phyloP scores from a whole-genome alignment of 2,113 vertebrate species.

The Rana temporaria region DNA sequence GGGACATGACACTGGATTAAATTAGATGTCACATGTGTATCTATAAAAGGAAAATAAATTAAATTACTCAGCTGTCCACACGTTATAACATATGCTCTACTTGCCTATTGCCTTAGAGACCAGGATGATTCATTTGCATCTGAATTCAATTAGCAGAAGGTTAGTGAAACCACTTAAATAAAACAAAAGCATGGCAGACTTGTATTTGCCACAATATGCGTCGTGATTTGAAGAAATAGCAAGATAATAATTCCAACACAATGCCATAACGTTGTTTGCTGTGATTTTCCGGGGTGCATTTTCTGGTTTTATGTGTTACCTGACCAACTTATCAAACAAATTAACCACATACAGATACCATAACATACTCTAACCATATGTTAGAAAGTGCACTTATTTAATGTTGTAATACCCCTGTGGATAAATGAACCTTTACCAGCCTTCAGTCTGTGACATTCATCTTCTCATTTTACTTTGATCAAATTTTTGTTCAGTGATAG shows the following conservation, averaged over 20 bases:
- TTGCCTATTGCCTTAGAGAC: constrained; percentile 15
- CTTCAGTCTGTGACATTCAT: too few relatives aligned
- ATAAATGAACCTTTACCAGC: too few relatives aligned
- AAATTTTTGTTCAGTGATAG: too few relatives aligned
- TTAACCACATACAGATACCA: not conserved
- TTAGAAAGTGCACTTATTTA: too few relatives aligned
- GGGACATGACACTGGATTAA: not conserved
- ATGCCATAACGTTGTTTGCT: not conserved
- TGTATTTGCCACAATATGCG: constrained; percentile 37
- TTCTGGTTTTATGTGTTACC: not conserved
- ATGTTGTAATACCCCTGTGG: not conserved
- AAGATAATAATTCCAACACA: not conserved
- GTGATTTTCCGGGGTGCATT: not conserved
- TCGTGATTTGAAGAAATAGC: constrained; percentile 15
- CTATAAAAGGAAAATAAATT: constrained; percentile 42
- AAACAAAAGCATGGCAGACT: constrained; percentile 25
- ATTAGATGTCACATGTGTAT: constrained; percentile 37
- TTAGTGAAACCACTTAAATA: constrained; percentile 42
- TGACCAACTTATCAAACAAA: constrained; percentile 5
- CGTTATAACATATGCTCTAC: not conserved
- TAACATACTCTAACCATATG: not conserved
- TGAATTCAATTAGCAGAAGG: constrained; percentile 48
- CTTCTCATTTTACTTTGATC: too few relatives aligned
- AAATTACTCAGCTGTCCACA: constrained; percentile 30
- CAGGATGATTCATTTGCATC: constrained; percentile 30